Base-by-base conservation (phyloP, 1,140 invertebrate species). In the Aphaenogaster floridana region DNA sequence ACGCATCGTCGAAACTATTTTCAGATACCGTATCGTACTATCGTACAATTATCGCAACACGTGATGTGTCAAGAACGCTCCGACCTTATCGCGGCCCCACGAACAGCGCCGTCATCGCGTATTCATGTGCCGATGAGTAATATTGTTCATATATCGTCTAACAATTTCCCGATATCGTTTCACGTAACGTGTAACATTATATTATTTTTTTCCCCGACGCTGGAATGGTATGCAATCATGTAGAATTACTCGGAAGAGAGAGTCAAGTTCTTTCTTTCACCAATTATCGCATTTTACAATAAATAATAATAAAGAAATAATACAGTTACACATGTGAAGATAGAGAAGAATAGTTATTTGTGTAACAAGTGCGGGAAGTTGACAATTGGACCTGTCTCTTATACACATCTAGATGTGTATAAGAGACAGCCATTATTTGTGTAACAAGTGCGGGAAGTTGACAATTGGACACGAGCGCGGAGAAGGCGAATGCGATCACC, bases 11-110 rank as follows among this genome's bases (percentile, higher is more conserved):
- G n/a, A 34, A 61, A 50, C 66, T 91, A 81, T 86, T 91, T 91
- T 80, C 21, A 91, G 74, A 87, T 87, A 17, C 34, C 11, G 6
- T 83, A 86, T 89, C 89, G 54, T 72, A 87, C 87, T 79, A 86
- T 34, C 42, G 66, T 79, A 84, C 80, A 6, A 54, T 89, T 91
- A 89, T 91, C 89, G 79, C 89, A 48, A 74, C 87, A 76, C 83
- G 78, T 78, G 81, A 86, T 85, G 74, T 77, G 57, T 52, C 66
- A 39, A 80, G 74, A 88, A 64, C 64, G 80, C 17, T 39, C 17
- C 45, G 71, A 69, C 34, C 36, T 91, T 91, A 91, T 91, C 89
- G 13, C 28, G 34, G 3, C 15, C 13, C 15, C 61, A 36, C 63
- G 69, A 72, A 39, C 13, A 28, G 42, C 80, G 39, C 34, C 63